These are phyloP conservation scores for Anseranas semipalmata DNA, from an alignment of 2,113 vertebrate genomes.

Conservation along the genomic window DNA sequence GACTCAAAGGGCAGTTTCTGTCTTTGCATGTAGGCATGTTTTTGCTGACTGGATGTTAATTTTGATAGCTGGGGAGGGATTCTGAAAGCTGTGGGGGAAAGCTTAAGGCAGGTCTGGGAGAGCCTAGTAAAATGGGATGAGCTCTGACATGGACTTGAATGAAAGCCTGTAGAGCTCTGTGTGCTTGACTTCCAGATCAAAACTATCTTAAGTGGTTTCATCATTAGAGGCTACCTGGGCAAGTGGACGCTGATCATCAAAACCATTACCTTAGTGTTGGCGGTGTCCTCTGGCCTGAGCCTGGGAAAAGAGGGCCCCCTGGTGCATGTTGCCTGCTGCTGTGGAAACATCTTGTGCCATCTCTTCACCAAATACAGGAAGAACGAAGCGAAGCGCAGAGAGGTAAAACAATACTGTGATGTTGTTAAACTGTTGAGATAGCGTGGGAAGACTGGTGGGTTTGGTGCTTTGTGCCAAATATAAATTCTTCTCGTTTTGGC, in stretches of 20 bases:
- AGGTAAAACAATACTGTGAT: slow-evolving; percentile 71
- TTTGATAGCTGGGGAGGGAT: neutral
- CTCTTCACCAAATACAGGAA: slow-evolving; percentile 96
- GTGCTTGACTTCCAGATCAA: slow-evolving; percentile 89
- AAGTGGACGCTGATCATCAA: slow-evolving; percentile 97
- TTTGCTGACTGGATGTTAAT: neutral
- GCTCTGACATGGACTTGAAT: slow-evolving; percentile 45
- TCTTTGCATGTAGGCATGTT: neutral
- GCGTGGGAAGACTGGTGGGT: neutral
- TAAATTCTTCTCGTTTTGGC: accelerated
- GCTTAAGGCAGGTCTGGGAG: neutral
- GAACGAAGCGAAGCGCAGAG: slow-evolving; percentile 95
- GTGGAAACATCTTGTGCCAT: slow-evolving; percentile 94
- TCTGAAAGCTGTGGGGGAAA: neutral
- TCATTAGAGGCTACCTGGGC: slow-evolving; percentile 96
- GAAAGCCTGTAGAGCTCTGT: slow-evolving; percentile 69
- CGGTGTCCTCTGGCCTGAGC: slow-evolving; percentile 95
- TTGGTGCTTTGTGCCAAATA: neutral
- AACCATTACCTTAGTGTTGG: slow-evolving; percentile 93
- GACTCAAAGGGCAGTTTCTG: neutral
- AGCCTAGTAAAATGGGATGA: neutral
- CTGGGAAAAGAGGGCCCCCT: slow-evolving; percentile 96
- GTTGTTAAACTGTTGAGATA: accelerated
- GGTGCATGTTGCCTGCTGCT: slow-evolving; percentile 97
- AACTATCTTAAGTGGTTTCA: slow-evolving; percentile 97